Conservation (phyloP, 2,888 invertebrate species). For the Dicycla oo region DNA sequence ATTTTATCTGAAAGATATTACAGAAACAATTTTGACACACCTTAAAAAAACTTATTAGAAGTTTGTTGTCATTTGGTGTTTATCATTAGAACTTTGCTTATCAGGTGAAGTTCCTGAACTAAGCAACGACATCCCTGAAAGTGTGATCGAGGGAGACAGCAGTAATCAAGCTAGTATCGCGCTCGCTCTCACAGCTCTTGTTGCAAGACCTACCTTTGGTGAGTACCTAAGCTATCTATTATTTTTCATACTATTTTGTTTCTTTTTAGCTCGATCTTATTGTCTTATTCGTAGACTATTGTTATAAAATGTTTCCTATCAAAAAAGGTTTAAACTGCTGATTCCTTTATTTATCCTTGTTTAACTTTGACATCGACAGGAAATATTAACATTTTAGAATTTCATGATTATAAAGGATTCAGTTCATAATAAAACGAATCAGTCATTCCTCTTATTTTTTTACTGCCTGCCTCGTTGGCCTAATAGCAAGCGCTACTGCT, state of each 20-base stretch:
- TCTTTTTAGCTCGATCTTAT: background rate
- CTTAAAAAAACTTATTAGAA: background rate
- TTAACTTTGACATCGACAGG: too few relatives aligned
- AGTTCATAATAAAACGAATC: background rate
- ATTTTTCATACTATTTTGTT: background rate
- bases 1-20: too few relatives aligned
- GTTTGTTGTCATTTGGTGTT: background rate
- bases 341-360: background rate
- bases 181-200: constrained; percentile 92
- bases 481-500: too few relatives aligned
- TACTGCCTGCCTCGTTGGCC: too few relatives aligned
- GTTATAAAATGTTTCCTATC: background rate
- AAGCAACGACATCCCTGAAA: constrained; percentile 85
- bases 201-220: constrained; percentile 92
- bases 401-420: too few relatives aligned
- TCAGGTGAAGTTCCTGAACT: constrained; percentile 74
- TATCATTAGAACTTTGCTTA: background rate
- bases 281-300: background rate
- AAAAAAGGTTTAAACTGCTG: background rate
- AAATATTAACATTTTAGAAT: too few relatives aligned
- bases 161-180: constrained; percentile 92
- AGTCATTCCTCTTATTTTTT: too few relatives aligned
- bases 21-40: background rate
- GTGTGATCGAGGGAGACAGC: constrained; percentile 87
- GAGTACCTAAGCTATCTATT: constrained; percentile 65